Evolutionary conservation across 1,140 invertebrate genomes (phyloP).

Genomic region (Araneus ventricosus): DNA sequence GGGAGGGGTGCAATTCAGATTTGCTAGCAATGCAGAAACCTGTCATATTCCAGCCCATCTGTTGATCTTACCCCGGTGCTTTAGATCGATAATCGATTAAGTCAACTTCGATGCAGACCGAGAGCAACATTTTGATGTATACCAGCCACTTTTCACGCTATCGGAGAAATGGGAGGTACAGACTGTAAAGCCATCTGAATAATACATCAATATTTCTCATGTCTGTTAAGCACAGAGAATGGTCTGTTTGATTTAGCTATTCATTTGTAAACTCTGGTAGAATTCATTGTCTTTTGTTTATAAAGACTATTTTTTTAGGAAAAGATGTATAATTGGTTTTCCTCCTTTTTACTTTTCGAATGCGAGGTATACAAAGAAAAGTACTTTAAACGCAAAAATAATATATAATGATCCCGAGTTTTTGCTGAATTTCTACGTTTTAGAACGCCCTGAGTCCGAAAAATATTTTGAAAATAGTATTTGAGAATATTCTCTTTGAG

Average conservation of each 20-base stretch:
- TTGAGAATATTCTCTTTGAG: no score
- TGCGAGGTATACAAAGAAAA: no score
- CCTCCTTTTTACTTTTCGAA: no score
- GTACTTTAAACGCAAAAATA: no score
- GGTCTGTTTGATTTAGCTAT: background rate
- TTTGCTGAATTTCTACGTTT: no score
- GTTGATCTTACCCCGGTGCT: conserved; percentile 63
- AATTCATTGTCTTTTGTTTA: no score
- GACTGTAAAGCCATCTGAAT: background rate
- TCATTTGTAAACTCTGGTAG: background rate
- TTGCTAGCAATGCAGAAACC: background rate
- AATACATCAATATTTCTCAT: conserved; percentile 10
- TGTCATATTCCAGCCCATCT: conserved; percentile 69
- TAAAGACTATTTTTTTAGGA: no score
- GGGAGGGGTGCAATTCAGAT: background rate
- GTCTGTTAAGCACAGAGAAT: background rate
- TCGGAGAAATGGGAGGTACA: background rate
- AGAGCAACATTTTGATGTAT: conserved; percentile 56
- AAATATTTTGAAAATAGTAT: no score
- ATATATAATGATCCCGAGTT: no score
- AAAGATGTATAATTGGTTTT: no score
- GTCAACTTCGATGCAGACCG: conserved; percentile 50
- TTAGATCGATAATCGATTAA: conserved; percentile 71
- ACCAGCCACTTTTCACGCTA: conserved; percentile 23
- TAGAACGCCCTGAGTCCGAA: no score